Percentiles rank a stretch among this genome's conserved stretches.
phyloP scores from a whole-genome alignment of 2,113 vertebrate genomes.

The Piaya cayana region DNA sequence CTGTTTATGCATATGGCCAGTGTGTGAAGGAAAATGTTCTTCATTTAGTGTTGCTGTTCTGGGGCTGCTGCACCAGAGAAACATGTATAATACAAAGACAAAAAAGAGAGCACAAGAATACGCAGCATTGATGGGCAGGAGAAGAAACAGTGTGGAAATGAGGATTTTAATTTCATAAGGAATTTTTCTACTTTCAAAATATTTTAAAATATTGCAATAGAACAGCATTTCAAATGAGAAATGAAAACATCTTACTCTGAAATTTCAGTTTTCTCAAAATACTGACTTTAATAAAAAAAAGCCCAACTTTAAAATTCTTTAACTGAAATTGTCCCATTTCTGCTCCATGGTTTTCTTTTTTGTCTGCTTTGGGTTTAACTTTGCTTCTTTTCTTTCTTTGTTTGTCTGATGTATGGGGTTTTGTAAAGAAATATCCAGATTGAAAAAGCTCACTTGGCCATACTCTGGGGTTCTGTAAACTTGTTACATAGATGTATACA shows the following conservation, averaged over 20 bases:
- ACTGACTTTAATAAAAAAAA: background rate
- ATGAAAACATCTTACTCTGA: background rate
- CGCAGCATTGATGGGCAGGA: background rate
- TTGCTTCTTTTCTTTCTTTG: background rate
- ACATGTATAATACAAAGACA: background rate
- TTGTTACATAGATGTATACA: background rate
- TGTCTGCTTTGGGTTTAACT: background rate
- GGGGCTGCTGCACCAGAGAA: background rate
- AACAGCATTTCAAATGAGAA: background rate
- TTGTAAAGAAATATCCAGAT: background rate
- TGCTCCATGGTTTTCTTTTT: background rate
- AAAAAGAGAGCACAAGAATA: background rate
- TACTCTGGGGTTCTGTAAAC: fast-evolving
- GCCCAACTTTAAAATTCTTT: background rate
- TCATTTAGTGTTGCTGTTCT: background rate
- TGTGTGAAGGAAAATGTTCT: background rate
- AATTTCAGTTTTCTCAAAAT: background rate
- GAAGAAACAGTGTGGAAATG: background rate
- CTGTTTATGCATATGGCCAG: background rate
- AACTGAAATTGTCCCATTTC: background rate
- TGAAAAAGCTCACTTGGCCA: background rate
- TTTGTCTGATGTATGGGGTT: background rate
- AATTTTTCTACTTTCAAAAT: background rate
- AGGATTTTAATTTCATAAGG: background rate
- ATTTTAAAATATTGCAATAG: background rate